Conservation (phyloP, 2,797 vertebrate genomes). For the Scolopax bukidnonensis region DNA sequence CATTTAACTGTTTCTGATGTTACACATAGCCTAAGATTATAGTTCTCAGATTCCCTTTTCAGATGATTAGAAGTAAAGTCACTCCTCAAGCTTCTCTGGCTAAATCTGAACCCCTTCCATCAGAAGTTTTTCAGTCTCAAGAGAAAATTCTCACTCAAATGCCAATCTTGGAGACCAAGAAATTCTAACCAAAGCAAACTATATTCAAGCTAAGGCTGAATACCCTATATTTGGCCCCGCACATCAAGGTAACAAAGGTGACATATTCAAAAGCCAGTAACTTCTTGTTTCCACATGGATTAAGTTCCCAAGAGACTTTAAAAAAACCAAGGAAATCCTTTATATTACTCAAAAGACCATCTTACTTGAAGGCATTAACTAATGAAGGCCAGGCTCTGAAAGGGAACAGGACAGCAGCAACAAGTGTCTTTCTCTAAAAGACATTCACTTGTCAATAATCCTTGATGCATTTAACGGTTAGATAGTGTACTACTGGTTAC, state of each 20-base stretch:
- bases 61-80: neutral
- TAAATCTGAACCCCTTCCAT: neutral
- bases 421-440: neutral
- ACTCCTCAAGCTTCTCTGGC: neutral
- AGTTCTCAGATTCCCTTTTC: neutral
- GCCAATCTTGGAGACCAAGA: neutral
- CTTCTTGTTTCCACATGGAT: neutral
- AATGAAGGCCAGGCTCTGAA: neutral
- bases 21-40: neutral
- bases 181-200: neutral
- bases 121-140: neutral
- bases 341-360: neutral
- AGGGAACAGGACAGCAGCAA: neutral
- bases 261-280: rapidly evolving
- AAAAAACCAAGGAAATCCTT: neutral
- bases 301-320: neutral
- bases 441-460: neutral
- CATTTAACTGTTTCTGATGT: neutral
- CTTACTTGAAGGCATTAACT: neutral
- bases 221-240: neutral
- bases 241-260: neutral
- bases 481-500: neutral
- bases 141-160: neutral
- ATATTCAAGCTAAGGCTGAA: neutral
- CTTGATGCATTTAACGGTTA: neutral